phyloP scores from a whole-genome alignment of 1,140 invertebrate genomes.

The Drosophila hydei region DNA sequence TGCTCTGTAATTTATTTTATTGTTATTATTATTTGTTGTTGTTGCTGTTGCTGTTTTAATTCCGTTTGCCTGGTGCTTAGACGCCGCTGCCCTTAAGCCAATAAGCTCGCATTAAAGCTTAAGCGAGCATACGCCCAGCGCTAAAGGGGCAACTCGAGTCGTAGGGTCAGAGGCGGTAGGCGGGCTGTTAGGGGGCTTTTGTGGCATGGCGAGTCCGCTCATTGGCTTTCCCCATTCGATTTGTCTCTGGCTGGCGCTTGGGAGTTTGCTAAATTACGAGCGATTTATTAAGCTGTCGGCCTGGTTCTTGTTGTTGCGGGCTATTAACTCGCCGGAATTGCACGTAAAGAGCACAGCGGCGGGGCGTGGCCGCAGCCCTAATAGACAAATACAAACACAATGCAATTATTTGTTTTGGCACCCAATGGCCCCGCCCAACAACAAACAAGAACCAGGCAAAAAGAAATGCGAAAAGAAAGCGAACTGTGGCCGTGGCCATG shows the following conservation, averaged over 20 bases:
- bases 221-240: constrained; percentile 33
- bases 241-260: constrained; percentile 51
- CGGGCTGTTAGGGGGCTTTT: neutral
- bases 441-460: no score
- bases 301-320: constrained; percentile 36
- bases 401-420: constrained; percentile 67
- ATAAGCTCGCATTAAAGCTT: constrained; percentile 73
- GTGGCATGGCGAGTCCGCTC: neutral
- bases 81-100: constrained; percentile 53
- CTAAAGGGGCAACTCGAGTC: constrained; percentile 4
- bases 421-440: neutral
- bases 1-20: constrained; percentile 4
- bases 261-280: constrained; percentile 68
- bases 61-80: constrained; percentile 3
- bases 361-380: constrained; percentile 33
- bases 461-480: constrained; percentile 1
- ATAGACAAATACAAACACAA: constrained; percentile 61
- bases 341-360: constrained; percentile 47
- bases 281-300: constrained; percentile 52
- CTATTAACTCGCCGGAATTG: constrained; percentile 68
- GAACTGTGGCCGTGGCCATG: neutral
- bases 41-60: neutral
- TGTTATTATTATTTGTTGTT: neutral
- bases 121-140: constrained; percentile 31
- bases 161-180: neutral